Base-by-base conservation (phyloP, 2,888 invertebrate genomes). In the Phyto melanocephala region DNA sequence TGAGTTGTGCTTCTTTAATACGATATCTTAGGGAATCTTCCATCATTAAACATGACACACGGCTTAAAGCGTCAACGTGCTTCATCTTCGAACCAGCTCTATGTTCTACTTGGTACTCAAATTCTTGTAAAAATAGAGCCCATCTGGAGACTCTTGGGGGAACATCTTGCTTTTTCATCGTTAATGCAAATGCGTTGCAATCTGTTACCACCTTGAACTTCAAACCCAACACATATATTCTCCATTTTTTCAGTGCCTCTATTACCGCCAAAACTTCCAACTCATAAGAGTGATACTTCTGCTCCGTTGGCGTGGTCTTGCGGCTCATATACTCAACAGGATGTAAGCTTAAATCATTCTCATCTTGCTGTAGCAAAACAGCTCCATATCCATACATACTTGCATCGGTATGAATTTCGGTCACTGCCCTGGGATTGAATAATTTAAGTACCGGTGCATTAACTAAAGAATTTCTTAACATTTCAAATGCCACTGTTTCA, bases 291-390 rank as follows among this genome's bases (percentile, higher is more conserved):
- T 68, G 67, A 11, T 68, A 62, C 20, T 77, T 77, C 22, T 76
- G 54, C 50, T n/a, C n/a, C n/a, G n/a, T n/a, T n/a, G n/a, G n/a
- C n/a, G n/a, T n/a, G n/a, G n/a, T n/a, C n/a, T n/a, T 58, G 11
- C 68, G 20, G n/a, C 62, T 83, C 70, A 79, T 68, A 50, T 84
- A 85, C 15, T 75, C 62, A 3, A 83, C 76, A 0, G 84, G 84
- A 50, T 85, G 84, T 5, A 75, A 50, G 28, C 77, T 47, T 8
- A 33, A 35, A 50, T 84, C 80, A 1, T 74, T 60, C 6, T n/a
- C 42, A 22, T 50, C 24, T n/a, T 63, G 63, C 35, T 84, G 83
- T 42, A 84, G 7, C 3, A 84, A n/a, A 2, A 81, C 76, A 15
- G 72, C 83, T 11, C 79, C 84, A 42, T 80, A 80, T 0, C 80